Evolutionary conservation across 2,888 invertebrate species (phyloP).

Genomic region (Bellardia pandia): DNA sequence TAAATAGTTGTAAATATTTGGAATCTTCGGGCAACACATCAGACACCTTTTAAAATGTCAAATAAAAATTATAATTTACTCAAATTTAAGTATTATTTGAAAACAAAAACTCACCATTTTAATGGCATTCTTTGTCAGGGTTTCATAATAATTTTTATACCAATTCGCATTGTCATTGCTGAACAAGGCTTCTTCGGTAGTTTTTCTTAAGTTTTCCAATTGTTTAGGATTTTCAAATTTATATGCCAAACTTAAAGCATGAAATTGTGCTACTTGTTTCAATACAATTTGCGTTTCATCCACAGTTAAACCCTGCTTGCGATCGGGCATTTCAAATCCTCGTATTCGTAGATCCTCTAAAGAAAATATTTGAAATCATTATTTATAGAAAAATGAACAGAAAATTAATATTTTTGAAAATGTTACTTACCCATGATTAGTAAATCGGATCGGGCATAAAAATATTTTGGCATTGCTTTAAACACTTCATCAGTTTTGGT

Average conservation of each 20-base stretch:
- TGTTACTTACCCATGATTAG: slow-evolving; percentile 84
- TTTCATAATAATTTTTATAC: slow-evolving; percentile 88
- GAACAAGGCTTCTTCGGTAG: slow-evolving; percentile 86
- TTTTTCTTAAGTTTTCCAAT: slow-evolving; percentile 84
- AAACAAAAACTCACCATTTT: slow-evolving; percentile 85
- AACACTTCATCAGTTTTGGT: slow-evolving; percentile 84
- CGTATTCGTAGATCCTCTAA: slow-evolving; percentile 87
- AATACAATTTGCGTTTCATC: slow-evolving; percentile 87
- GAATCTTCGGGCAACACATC: slow-evolving; percentile 82
- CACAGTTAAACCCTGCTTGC: slow-evolving; percentile 86
- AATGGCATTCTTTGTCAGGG: slow-evolving; percentile 87
- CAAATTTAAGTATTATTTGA: too few species aligned
- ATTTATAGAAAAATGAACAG: not conserved
- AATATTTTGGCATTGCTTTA: slow-evolving; percentile 87
- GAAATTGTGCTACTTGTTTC: slow-evolving; percentile 87
- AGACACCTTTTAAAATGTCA: slow-evolving; percentile 76
- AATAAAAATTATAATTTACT: not conserved
- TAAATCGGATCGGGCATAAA: slow-evolving; percentile 86
- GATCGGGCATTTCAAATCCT: slow-evolving; percentile 88
- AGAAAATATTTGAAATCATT: slow-evolving; percentile 65
- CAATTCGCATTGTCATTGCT: slow-evolving; percentile 88
- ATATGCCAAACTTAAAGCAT: slow-evolving; percentile 87
- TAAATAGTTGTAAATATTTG: slow-evolving; percentile 86
- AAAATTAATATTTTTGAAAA: not conserved
- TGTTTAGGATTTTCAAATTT: slow-evolving; percentile 86